Evolutionary conservation across 1,140 invertebrate species (phyloP).

Genomic region (Calliopsis andreniformis): DNA sequence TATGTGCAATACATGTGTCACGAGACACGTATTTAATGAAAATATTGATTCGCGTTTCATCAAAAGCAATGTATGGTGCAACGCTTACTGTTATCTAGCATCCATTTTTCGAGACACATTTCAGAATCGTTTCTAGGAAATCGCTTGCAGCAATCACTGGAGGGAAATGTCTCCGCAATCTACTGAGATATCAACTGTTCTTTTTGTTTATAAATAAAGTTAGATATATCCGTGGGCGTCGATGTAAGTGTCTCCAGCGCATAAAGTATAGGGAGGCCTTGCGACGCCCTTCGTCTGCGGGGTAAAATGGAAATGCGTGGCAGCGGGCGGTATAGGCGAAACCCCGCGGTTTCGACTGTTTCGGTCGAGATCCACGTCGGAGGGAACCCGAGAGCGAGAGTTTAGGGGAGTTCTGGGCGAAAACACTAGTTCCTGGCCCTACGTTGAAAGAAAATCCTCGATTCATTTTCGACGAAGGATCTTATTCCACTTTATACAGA

Average conservation of each 20-base stretch:
- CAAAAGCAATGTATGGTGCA: not conserved
- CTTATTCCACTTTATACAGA: too few species aligned
- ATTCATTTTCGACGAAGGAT: too few species aligned
- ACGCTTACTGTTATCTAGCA: not conserved
- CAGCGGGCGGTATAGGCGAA: slow-evolving; percentile 49
- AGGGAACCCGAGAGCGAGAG: too few species aligned
- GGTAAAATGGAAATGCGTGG: slow-evolving; percentile 73
- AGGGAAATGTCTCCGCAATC: slow-evolving; percentile 31
- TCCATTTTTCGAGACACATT: slow-evolving; percentile 15
- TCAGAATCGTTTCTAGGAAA: slow-evolving; percentile 36
- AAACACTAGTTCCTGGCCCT: too few species aligned
- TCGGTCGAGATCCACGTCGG: too few species aligned
- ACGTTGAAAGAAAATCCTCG: too few species aligned
- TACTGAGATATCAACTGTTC: slow-evolving; percentile 33
- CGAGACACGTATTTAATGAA: too few species aligned
- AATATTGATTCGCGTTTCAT: too few species aligned
- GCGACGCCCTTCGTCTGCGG: slow-evolving; percentile 48
- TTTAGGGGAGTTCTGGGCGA: too few species aligned
- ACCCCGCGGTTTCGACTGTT: slow-evolving; percentile 69
- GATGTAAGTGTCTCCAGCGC: slow-evolving; percentile 38
- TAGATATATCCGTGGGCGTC: slow-evolving; percentile 12
- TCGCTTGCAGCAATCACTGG: not conserved
- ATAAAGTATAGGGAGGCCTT: slow-evolving; percentile 45
- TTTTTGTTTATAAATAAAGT: slow-evolving; percentile 55
- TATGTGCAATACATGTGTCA: too few species aligned